Percentiles rank a stretch among this genome's conserved stretches.
Conservation (phyloP, 2,888 invertebrate genomes). For the Poecilus cupreus region DNA sequence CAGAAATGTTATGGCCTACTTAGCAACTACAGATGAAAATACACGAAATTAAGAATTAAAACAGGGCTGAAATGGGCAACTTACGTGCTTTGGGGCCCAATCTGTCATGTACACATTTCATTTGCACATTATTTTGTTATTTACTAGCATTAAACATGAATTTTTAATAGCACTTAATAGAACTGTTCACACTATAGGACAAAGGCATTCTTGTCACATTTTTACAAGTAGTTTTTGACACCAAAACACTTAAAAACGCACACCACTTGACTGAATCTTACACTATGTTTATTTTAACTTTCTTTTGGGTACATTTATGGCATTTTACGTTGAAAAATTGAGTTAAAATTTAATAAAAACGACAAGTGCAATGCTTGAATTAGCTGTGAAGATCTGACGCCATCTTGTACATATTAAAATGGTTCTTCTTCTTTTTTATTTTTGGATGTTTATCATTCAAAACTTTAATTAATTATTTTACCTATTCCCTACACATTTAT, state of each 20-base stretch:
- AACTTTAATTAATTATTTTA: conserved; percentile 5
- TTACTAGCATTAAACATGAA: neutral
- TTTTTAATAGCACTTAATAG: conserved; percentile 48
- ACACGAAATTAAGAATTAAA: conserved; percentile 32
- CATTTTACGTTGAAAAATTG: neutral
- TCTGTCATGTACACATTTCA: neutral
- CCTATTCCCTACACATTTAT: neutral
- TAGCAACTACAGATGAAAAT: conserved; percentile 16
- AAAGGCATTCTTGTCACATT: conserved; percentile 54
- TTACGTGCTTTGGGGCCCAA: conserved; percentile 1
- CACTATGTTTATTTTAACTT: neutral
- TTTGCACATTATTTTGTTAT: conserved; percentile 7
- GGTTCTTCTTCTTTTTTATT: conserved; percentile 48
- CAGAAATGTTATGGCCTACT: conserved; percentile 53
- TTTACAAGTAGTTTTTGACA: conserved; percentile 25
- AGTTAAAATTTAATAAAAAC: conserved; percentile 46
- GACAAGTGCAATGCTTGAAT: conserved; percentile 49
- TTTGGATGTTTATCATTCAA: neutral
- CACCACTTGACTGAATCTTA: neutral
- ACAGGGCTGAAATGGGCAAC: neutral
- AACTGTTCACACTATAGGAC: conserved; percentile 25
- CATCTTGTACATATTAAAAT: conserved; percentile 52
- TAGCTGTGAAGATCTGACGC: conserved; percentile 48
- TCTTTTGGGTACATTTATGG: neutral
- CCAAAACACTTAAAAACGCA: conserved; percentile 19